Evolutionary conservation across 2,113 vertebrate genomes (phyloP), one percentile per base, ranked within the genome.

Genomic region (Lanius collurio): DNA sequence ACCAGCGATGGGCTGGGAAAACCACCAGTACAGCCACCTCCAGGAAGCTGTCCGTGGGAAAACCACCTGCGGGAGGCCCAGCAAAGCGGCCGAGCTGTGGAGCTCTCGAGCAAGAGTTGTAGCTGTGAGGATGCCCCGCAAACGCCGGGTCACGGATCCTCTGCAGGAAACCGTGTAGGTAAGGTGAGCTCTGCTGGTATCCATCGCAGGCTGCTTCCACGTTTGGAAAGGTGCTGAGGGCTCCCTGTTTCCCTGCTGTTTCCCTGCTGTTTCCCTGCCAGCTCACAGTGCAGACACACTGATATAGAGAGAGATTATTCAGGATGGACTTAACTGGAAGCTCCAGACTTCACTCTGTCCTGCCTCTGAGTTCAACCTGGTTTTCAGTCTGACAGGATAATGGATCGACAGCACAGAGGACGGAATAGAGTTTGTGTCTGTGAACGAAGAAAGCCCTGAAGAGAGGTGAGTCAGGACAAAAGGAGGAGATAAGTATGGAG

Each of bases 101-200:
- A 93, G 88, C 65, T 79, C 83, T 79, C 52, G 57, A 76, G 62
- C 49, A 88, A 12, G 79, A 52, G 23, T 0, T 30, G 57, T 15
- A 82, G 74, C 37, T 89, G 21, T 35, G 21, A 13, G 24, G 19
- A 10, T 37, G 37, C 24, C 23, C 21, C 22, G 81, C 50, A 27
- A 65, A 71, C 7, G 3, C 27, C 1, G 0, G 4, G 19, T 26
- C 63, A 55, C 0, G 0, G 33, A 35, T 47, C 9, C 53, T 65
- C 41, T 5, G 1, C 41, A 77, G 87, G 22, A 0, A 0, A 55
- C 14, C 1, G 7, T 33, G 47, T 11, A 15, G 46, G 46, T 63
- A 67, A 79, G 42, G 30, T 2, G 4, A 68, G 47, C 33, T 64
- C 62, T 90, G 65, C 52, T 2, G 0, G 20, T 0, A 1, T 26